These are phyloP conservation scores for Chelonus formosanus DNA, from an alignment of 2,888 invertebrate species.

Conservation along the genomic window DNA sequence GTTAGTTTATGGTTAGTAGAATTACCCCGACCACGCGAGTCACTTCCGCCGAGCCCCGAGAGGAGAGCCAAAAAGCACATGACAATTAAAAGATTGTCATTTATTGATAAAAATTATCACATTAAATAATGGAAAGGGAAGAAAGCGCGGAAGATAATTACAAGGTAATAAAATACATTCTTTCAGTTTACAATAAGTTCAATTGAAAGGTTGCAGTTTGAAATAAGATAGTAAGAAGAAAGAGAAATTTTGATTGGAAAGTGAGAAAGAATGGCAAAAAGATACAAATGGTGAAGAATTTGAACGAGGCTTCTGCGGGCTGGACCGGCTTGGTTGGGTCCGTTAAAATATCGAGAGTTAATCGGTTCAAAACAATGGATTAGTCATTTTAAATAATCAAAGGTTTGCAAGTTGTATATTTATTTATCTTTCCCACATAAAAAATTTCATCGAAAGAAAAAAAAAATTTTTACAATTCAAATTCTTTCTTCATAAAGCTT, in stretches of 20 bases:
- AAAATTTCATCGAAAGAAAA: not conserved
- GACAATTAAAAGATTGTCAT: slow-evolving; percentile 12
- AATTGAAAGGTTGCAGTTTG: too few relatives aligned
- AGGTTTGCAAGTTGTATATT: not conserved
- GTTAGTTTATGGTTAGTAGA: slow-evolving; percentile 58
- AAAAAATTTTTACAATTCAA: slow-evolving; percentile 1
- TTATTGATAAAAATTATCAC: not conserved
- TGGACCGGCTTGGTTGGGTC: slow-evolving; percentile 35
- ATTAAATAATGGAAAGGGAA: too few relatives aligned
- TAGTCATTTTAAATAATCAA: slow-evolving; percentile 40
- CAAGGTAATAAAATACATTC: too few relatives aligned
- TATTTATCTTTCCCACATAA: too few relatives aligned
- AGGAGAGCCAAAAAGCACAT: slow-evolving; percentile 65
- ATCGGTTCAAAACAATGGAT: slow-evolving; percentile 42
- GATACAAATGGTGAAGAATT: not conserved
- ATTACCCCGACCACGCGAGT: slow-evolving; percentile 61
- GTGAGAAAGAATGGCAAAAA: too few relatives aligned
- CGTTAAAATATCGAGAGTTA: slow-evolving; percentile 35
- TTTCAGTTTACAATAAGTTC: too few relatives aligned
- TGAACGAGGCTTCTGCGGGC: slow-evolving; percentile 26
- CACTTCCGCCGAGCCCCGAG: slow-evolving; percentile 66
- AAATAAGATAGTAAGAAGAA: too few relatives aligned
- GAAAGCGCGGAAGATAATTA: too few relatives aligned
- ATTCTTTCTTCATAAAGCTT: too few relatives aligned
- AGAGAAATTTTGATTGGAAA: too few relatives aligned